These are phyloP conservation scores for Drosophila pseudotakahashii DNA, from an alignment of 2,888 invertebrate species.

Conservation along the genomic window DNA sequence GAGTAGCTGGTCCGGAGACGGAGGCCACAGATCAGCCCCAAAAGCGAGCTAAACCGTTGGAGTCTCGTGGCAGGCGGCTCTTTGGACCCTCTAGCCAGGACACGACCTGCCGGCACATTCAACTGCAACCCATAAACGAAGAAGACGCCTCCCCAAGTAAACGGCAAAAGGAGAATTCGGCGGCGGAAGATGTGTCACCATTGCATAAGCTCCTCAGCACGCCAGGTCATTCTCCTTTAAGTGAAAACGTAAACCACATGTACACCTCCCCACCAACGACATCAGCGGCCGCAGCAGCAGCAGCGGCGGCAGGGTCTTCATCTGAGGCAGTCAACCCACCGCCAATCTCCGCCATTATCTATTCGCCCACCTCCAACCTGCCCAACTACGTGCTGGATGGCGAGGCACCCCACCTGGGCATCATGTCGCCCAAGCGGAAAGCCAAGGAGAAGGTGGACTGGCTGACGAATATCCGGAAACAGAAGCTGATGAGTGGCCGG, in stretches of 20 bases:
- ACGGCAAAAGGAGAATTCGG: conserved; percentile 59
- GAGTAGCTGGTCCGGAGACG: conserved; percentile 55
- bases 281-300: conserved; percentile 58
- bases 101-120: conserved; percentile 51
- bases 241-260: conserved; percentile 72
- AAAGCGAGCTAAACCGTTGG: conserved; percentile 84
- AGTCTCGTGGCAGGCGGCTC: conserved; percentile 84
- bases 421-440: conserved; percentile 88
- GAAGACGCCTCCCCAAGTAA: conserved; percentile 69
- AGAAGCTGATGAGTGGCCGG: conserved; percentile 83
- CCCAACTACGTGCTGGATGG: conserved; percentile 92
- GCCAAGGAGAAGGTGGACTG: conserved; percentile 89
- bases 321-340: conserved; percentile 12
- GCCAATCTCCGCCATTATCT: conserved; percentile 73
- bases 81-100: conserved; percentile 83
- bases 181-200: conserved; percentile 30
- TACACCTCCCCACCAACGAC: conserved; percentile 72
- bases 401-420: conserved; percentile 89
- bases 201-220: conserved; percentile 37
- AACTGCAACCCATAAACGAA: conserved; percentile 66
- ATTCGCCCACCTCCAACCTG: conserved; percentile 89
- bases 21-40: conserved; percentile 56
- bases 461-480: conserved; percentile 88
- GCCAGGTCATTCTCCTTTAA: conserved; percentile 71
- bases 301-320: neutral